phyloP scores from a whole-genome alignment of 2,113 vertebrate species.

The Scytalopus superciliaris region DNA sequence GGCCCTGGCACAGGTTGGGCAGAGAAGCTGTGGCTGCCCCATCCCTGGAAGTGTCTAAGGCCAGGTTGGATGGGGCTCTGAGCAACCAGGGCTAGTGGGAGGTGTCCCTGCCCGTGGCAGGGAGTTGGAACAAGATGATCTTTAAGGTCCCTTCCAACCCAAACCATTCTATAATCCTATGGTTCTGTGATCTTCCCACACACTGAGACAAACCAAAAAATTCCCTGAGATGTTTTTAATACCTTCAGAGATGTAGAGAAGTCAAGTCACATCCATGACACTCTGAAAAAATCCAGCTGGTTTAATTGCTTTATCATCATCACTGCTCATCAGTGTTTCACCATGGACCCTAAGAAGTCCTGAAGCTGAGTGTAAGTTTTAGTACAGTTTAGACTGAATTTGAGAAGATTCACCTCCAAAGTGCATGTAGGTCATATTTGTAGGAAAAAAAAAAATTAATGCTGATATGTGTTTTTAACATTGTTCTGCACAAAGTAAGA shows the following conservation, averaged over 20 bases:
- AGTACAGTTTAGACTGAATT: background rate
- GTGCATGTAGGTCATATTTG: background rate
- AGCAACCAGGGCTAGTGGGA: fast-evolving
- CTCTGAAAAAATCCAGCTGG: background rate
- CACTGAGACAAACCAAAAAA: background rate
- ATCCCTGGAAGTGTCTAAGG: fast-evolving
- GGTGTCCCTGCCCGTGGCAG: background rate
- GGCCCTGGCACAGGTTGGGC: background rate
- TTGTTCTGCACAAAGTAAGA: background rate
- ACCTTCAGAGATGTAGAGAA: background rate
- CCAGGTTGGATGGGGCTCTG: fast-evolving
- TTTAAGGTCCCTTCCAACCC: background rate
- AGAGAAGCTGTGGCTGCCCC: background rate
- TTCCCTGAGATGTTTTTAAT: background rate
- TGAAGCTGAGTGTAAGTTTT: background rate
- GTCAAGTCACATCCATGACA: background rate
- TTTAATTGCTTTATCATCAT: background rate
- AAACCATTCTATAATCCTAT: background rate
- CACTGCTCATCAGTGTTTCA: background rate
- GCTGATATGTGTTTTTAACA: background rate
- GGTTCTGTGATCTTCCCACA: background rate
- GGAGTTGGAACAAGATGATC: background rate
- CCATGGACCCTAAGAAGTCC: background rate
- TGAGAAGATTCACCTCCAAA: background rate
- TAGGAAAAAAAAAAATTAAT: background rate